Conservation (phyloP, 1,140 invertebrate species). For the Stegodyphus mimosarum region DNA sequence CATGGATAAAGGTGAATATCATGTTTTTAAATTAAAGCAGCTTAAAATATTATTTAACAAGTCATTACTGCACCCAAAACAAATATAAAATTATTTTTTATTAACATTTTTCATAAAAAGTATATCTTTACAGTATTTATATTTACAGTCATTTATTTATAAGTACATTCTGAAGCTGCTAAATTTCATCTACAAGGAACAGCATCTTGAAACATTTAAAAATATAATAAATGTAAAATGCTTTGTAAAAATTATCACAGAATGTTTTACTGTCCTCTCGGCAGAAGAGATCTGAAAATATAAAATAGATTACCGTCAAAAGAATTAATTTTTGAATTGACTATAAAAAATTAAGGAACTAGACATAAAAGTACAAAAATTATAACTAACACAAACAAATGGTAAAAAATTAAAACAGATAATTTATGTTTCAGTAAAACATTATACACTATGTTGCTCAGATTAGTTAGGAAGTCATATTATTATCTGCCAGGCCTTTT, state of each 20-base stretch:
- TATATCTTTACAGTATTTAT: slow-evolving; percentile 12
- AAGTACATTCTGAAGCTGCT: slow-evolving; percentile 37
- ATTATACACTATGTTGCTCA: too few relatives aligned
- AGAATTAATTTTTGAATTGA: too few relatives aligned
- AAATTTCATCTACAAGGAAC: slow-evolving; percentile 43
- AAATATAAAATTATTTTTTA: slow-evolving; percentile 44
- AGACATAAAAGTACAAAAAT: too few relatives aligned
- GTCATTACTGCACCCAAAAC: neutral
- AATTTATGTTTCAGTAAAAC: too few relatives aligned
- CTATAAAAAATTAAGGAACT: too few relatives aligned
- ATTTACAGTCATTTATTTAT: slow-evolving; percentile 2
- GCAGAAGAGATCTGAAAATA: too few relatives aligned
- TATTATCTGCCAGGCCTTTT: too few relatives aligned
- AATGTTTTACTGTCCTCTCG: neutral
- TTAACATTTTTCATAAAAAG: slow-evolving; percentile 3
- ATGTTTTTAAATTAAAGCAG: neutral
- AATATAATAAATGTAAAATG: slow-evolving; percentile 12
- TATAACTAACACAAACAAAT: too few relatives aligned
- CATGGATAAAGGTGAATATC: too few relatives aligned
- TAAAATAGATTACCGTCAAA: too few relatives aligned
- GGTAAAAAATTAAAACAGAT: too few relatives aligned
- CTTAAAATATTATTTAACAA: neutral
- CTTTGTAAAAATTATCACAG: slow-evolving; percentile 44
- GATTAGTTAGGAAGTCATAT: too few relatives aligned
- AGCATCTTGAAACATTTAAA: slow-evolving; percentile 13